phyloP scores from a whole-genome alignment of 2,797 vertebrate species.

The Clarias platycephalus region DNA sequence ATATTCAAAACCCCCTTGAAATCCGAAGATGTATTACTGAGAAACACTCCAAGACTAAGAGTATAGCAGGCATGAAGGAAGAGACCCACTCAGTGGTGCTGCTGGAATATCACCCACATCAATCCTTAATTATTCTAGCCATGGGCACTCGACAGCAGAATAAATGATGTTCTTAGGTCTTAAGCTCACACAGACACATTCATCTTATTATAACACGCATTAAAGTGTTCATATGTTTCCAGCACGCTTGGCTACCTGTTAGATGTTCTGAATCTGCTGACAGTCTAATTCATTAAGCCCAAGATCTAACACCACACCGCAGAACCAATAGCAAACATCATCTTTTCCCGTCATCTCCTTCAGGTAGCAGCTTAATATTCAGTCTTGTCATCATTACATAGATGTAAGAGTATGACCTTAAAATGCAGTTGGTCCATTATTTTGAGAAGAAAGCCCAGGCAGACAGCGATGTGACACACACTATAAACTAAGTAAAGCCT shows the following conservation, averaged over 20 bases:
- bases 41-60: slow-evolving; percentile 20
- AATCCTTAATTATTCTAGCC: slow-evolving; percentile 54
- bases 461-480: slow-evolving; percentile 47
- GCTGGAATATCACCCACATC: slow-evolving; percentile 50
- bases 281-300: slow-evolving; percentile 41
- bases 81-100: slow-evolving; percentile 26
- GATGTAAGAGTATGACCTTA: slow-evolving; percentile 49
- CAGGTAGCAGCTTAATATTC: slow-evolving; percentile 28
- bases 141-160: slow-evolving; percentile 51
- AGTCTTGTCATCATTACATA: slow-evolving; percentile 37
- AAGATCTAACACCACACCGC: not conserved
- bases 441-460: slow-evolving; percentile 33
- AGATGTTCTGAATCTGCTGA: slow-evolving; percentile 18
- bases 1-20: slow-evolving; percentile 40
- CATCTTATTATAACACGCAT: slow-evolving; percentile 44
- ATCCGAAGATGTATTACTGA: slow-evolving; percentile 35
- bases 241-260: slow-evolving; percentile 42
- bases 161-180: slow-evolving; percentile 45
- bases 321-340: slow-evolving; percentile 17
- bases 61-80: slow-evolving; percentile 22
- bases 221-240: slow-evolving; percentile 49
- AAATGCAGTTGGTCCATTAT: slow-evolving; percentile 44
- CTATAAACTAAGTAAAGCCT: slow-evolving; percentile 55
- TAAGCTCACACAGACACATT: slow-evolving; percentile 46
- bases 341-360: slow-evolving; percentile 21